Evolutionary conservation across 2,888 invertebrate genomes (phyloP).

Genomic region (Argyresthia albistria): DNA sequence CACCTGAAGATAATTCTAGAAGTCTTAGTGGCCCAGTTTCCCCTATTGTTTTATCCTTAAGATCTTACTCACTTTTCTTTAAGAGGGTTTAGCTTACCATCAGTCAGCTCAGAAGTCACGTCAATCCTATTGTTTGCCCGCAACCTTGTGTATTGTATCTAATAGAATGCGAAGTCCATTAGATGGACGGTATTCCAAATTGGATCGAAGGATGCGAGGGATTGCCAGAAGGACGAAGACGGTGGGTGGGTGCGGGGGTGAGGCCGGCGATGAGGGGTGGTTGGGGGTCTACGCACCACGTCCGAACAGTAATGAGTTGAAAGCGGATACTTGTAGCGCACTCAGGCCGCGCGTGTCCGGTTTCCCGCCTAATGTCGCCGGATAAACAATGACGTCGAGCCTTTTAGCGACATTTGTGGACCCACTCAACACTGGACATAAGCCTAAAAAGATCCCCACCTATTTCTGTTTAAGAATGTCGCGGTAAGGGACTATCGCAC

Average conservation of each 20-base stretch:
- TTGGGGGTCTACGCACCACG: slow-evolving; percentile 61
- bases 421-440: slow-evolving; percentile 68
- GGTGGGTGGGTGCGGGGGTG: slow-evolving; percentile 27
- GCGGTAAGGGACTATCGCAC: not conserved
- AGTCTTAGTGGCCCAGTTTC: slow-evolving; percentile 32
- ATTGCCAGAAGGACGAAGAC: slow-evolving; percentile 63
- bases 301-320: slow-evolving; percentile 71
- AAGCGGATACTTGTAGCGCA: slow-evolving; percentile 73
- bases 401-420: slow-evolving; percentile 73
- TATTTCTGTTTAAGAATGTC: slow-evolving; percentile 54
- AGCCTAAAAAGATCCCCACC: slow-evolving; percentile 61
- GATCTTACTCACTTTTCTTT: slow-evolving; percentile 18
- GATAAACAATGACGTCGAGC: slow-evolving; percentile 73
- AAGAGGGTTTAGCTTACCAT: not conserved
- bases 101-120: no score
- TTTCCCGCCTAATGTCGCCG: slow-evolving; percentile 72
- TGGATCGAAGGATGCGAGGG: slow-evolving; percentile 67
- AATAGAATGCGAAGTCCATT: slow-evolving; percentile 51
- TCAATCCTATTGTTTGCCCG: slow-evolving; percentile 1
- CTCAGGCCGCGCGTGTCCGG: slow-evolving; percentile 71
- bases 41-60: slow-evolving; percentile 48
- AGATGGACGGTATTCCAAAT: slow-evolving; percentile 59
- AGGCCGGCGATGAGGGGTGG: slow-evolving; percentile 21
- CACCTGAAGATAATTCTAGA: no score
- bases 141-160: slow-evolving; percentile 21